phyloP scores from a whole-genome alignment of 1,140 invertebrate genomes.

The Drosophila repletoides region DNA sequence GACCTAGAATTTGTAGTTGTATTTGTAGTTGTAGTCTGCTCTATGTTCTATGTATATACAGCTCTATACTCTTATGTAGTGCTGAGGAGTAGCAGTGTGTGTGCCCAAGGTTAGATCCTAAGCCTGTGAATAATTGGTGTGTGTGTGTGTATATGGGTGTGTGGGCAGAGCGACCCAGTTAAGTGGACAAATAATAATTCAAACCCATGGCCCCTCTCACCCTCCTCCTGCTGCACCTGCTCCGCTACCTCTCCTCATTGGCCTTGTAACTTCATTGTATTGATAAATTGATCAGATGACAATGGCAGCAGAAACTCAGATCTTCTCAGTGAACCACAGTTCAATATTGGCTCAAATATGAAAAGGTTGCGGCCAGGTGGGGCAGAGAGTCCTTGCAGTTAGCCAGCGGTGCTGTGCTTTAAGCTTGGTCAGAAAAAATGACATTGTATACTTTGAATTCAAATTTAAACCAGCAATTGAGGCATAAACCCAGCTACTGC shows the following conservation, averaged over 20 bases:
- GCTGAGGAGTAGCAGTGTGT: neutral
- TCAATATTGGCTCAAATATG: neutral
- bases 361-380: constrained; percentile 40
- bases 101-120: constrained; percentile 49
- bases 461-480: too few relatives aligned
- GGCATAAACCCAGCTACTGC: too few relatives aligned
- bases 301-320: neutral
- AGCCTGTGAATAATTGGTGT: constrained; percentile 48
- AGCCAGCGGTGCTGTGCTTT: too few relatives aligned
- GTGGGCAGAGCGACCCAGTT: constrained; percentile 38
- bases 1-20: constrained; percentile 60
- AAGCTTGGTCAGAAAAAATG: too few relatives aligned
- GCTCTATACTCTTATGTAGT: too few relatives aligned
- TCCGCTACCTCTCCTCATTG: too few relatives aligned
- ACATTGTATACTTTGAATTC: too few relatives aligned
- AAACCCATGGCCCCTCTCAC: constrained; percentile 7
- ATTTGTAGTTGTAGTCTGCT: neutral
- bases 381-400: constrained; percentile 1
- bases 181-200: constrained; percentile 22
- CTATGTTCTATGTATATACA: neutral
- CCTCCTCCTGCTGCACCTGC: neutral
- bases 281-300: neutral
- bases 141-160: neutral
- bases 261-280: constrained; percentile 6
- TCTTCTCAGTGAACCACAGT: neutral